Evolutionary conservation across 2,113 vertebrate genomes (phyloP).

Genomic region (Halcyon malimbica): DNA sequence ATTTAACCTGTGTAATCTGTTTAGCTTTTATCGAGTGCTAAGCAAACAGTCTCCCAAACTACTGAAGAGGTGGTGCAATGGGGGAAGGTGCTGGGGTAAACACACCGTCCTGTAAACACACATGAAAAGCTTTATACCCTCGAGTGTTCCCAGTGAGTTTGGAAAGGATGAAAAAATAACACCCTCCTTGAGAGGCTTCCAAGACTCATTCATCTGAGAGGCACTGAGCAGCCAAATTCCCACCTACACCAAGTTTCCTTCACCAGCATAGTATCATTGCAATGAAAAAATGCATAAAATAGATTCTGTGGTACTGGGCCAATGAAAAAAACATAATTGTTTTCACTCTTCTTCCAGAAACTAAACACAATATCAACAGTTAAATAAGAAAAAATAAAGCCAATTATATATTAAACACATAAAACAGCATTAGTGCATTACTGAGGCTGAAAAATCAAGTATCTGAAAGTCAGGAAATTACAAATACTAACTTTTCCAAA

Average conservation of each 20-base stretch:
- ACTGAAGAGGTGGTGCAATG: neutral
- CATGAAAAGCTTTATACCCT: neutral
- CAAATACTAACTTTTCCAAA: neutral
- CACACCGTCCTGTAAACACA: neutral
- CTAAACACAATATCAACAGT: neutral
- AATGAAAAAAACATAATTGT: neutral
- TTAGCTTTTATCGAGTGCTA: neutral
- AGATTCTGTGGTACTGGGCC: neutral
- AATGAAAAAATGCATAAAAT: neutral
- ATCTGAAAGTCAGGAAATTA: constrained; percentile 53
- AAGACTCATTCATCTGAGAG: neutral
- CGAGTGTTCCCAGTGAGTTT: neutral
- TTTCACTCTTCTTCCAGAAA: neutral
- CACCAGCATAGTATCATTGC: neutral
- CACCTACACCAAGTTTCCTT: constrained; percentile 10
- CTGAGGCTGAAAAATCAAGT: neutral
- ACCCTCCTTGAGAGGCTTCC: constrained; percentile 9
- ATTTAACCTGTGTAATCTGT: neutral
- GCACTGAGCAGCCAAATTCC: constrained; percentile 11
- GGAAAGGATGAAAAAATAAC: neutral
- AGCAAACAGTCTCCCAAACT: neutral
- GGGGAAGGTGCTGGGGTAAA: neutral
- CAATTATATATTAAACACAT: constrained; percentile 30
- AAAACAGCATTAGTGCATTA: neutral
- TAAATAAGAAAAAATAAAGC: neutral